Base-by-base conservation (phyloP, 2,113 vertebrate species). In the Salminus brasiliensis region DNA sequence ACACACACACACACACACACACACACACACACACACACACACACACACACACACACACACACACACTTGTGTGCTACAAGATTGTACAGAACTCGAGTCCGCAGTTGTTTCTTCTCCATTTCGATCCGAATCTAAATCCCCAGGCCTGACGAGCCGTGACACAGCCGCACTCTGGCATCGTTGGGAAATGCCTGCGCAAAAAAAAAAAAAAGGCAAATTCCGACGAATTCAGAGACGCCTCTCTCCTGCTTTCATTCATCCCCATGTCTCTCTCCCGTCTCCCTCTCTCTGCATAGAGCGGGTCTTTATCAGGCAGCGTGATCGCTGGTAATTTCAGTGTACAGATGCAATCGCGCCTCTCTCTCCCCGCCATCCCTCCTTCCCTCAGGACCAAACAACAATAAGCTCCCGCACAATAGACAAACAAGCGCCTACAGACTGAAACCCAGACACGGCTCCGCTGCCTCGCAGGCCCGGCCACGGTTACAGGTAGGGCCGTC, bases 251-350 rank as follows among this genome's bases (percentile, higher is more conserved):
- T 15, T 34, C 53, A 66, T 52, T 76, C 60, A 39, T 66, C 45
- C 59, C 59, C 27, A 21, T 66, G 7, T 53, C 60, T 43, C 74
- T 66, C 30, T 36, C 13, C 29, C 47, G n/a, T 2, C 13, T 30
- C 49, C 86, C 49, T 72, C 73, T 57, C 49, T 73, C 74, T 65
- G 81, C 84, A 67, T 80, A 74, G 74, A 74, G 84, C 81, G 82
- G 83, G 80, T 4, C 81, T 88, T 92, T 93, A 93, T 92, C 93
- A 71, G 45, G 36, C 85, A 79, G 88, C 88, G 84, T 83, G 81
- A 93, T 93, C 92, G 79, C 89, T 92, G 91, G 82, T 92, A 92
- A 93, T 93, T 93, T 93, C 91, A 90, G 90, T 91, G 88, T 92
- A 91, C 90, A 93, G 92, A 93, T 93, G 87, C 86, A 91, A 92